Percentiles rank a stretch among this genome's conserved stretches.
These are phyloP conservation scores for Ceratosolen fusciceps DNA, from an alignment of 1,140 invertebrate genomes.

Conservation along the genomic window DNA sequence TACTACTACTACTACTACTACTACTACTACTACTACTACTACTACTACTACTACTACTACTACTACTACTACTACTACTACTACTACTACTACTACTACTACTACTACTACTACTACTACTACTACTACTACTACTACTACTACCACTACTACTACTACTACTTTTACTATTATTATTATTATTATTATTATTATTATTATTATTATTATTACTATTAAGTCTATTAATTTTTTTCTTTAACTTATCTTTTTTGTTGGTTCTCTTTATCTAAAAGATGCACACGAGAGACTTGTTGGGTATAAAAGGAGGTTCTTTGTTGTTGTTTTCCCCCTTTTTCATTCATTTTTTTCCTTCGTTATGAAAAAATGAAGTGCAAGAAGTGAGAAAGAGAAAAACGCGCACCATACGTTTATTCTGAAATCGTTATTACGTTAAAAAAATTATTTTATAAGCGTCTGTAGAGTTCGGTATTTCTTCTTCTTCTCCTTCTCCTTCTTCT, in stretches of 20 bases:
- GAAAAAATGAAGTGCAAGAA: slow-evolving; percentile 47
- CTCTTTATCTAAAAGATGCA: slow-evolving; percentile 38
- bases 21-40: too few relatives aligned
- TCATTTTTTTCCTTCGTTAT: slow-evolving; percentile 46
- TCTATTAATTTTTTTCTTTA: slow-evolving; percentile 36
- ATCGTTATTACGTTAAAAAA: slow-evolving; percentile 35
- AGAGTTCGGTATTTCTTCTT: slow-evolving; percentile 26
- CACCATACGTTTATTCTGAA: slow-evolving; percentile 39
- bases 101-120: too few relatives aligned
- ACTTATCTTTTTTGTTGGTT: slow-evolving; percentile 45
- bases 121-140: too few relatives aligned
- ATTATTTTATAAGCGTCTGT: slow-evolving; percentile 27
- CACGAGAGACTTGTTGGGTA: slow-evolving; percentile 38
- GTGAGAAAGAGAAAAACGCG: slow-evolving; percentile 40
- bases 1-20: too few relatives aligned
- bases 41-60: too few relatives aligned
- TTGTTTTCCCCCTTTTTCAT: slow-evolving; percentile 43
- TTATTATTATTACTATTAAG: too few relatives aligned
- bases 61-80: too few relatives aligned
- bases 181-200: too few relatives aligned
- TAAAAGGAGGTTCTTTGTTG: slow-evolving; percentile 40
- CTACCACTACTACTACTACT: too few relatives aligned
- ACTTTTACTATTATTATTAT: too few relatives aligned
- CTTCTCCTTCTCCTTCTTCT: neutral
- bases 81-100: too few relatives aligned